phyloP scores from a whole-genome alignment of 2,797 vertebrate species.

The Parauchenoglanis ngamensis region DNA sequence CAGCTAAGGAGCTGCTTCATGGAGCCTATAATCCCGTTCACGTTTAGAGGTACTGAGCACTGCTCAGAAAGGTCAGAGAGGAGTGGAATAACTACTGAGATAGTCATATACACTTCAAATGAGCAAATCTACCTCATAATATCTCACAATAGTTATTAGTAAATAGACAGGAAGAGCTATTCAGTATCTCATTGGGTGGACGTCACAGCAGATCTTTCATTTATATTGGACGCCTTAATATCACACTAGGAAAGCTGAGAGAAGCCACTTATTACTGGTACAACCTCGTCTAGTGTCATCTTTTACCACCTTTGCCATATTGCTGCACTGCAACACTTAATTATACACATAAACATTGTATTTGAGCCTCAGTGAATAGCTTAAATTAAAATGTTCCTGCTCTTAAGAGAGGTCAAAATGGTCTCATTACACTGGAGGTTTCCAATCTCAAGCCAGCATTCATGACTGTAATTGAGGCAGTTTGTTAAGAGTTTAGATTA shows the following conservation, averaged over 20 bases:
- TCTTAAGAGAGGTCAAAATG: neutral
- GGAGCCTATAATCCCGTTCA: neutral
- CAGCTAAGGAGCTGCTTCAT: no score
- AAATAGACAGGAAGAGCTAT: neutral
- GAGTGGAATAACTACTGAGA: neutral
- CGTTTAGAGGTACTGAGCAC: neutral
- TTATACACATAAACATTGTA: constrained; percentile 36
- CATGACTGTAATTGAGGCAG: constrained; percentile 7
- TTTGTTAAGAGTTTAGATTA: constrained; percentile 6
- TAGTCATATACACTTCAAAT: neutral
- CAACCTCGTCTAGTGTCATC: neutral
- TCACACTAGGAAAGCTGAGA: neutral
- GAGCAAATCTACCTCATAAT: neutral
- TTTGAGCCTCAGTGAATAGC: constrained; percentile 11
- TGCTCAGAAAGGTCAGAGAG: neutral
- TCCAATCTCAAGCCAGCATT: constrained; percentile 25
- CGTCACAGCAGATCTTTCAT: neutral
- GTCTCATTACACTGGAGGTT: constrained; percentile 24
- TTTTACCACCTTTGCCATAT: neutral
- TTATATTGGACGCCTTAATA: neutral
- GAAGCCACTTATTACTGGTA: neutral
- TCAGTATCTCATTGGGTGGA: neutral
- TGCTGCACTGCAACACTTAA: constrained; percentile 8
- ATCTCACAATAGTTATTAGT: neutral
- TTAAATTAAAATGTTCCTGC: constrained; percentile 10